Percentiles rank a stretch among this genome's conserved stretches.
Conservation (phyloP, 2,888 invertebrate species). For the Norana najaformis region DNA sequence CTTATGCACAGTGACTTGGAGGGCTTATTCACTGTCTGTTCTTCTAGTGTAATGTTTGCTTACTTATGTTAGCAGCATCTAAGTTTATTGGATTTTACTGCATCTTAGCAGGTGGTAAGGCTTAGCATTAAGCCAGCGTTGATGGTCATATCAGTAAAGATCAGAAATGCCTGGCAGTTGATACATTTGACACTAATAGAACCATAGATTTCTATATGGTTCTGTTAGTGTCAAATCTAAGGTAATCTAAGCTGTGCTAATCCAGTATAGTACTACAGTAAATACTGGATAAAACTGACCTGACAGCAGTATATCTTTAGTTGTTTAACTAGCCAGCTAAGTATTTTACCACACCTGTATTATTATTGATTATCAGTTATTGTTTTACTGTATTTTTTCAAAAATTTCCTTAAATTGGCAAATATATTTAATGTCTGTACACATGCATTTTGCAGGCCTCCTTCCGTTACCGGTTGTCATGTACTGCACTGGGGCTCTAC, state of each 20-base stretch:
- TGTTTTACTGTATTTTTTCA: neutral
- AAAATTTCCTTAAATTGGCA: neutral
- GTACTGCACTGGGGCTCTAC: neutral
- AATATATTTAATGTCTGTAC: neutral
- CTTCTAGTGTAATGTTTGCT: conserved; percentile 3
- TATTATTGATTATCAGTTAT: neutral
- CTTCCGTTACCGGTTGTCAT: neutral
- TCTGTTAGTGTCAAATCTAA: no score
- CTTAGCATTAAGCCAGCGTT: neutral
- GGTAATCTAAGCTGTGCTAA: neutral
- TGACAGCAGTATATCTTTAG: neutral
- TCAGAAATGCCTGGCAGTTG: neutral
- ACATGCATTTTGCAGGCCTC: neutral
- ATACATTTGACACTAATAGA: neutral
- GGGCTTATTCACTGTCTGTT: conserved; percentile 4
- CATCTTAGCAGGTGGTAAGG: neutral
- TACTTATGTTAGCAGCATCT: neutral
- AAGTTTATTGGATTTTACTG: neutral
- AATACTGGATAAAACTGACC: neutral
- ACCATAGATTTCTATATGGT: no score
- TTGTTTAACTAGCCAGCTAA: neutral
- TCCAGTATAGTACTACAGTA: neutral
- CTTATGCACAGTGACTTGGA: conserved; percentile 1
- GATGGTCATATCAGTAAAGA: no score
- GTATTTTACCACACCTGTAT: neutral